Base-by-base conservation (phyloP, 2,888 invertebrate genomes). In the Odontothrips loti region DNA sequence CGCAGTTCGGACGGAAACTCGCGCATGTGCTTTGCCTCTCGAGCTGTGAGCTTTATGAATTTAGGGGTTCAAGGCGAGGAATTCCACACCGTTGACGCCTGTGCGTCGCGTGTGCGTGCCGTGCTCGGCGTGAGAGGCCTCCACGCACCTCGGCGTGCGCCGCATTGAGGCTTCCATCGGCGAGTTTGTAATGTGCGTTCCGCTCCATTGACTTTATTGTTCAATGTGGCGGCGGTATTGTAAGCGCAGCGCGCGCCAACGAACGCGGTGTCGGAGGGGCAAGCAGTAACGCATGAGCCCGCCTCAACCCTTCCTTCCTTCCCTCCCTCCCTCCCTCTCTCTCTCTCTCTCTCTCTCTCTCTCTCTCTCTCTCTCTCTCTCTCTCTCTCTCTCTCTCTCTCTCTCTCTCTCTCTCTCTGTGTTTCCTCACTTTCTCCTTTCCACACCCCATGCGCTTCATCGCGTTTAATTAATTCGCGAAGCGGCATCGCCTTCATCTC, bases 131-230 rank as follows among this genome's bases (percentile, higher is more conserved):
- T 43, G 34, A 43, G 34, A 43, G 34, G 34, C 34, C 34, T 43
- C 34, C 34, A 43, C 34, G 34, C 34, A 6, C 34, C 3, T 6
- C 34, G 34, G 34, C 34, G 34, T 43, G 34, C 34, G 34, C 34
- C 34, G 34, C 34, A 43, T 43, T 43, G 34, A 43, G 34, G 34
- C 34, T 43, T 43, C 34, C 34, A 43, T 43, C 34, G 34, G 34
- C 58, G 12, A 1, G 68, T 27, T 23, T 75, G 68, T 23, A 75
- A 75, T 75, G 68, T 75, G 17, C 23, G 23, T 75, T 75, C 68
- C 27, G 68, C 68, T 75, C 68, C 68, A 75, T 75, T 75, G 68
- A 75, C 68, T 75, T 75, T 75, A 75, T 75, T 75, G 68, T 75
- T 75, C 23, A 75, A 75, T 27, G 68, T 27, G 68, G 68, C 68